Evolutionary conservation across 2,797 vertebrate genomes (phyloP).

Genomic region (Microctenopoma lineatum): DNA sequence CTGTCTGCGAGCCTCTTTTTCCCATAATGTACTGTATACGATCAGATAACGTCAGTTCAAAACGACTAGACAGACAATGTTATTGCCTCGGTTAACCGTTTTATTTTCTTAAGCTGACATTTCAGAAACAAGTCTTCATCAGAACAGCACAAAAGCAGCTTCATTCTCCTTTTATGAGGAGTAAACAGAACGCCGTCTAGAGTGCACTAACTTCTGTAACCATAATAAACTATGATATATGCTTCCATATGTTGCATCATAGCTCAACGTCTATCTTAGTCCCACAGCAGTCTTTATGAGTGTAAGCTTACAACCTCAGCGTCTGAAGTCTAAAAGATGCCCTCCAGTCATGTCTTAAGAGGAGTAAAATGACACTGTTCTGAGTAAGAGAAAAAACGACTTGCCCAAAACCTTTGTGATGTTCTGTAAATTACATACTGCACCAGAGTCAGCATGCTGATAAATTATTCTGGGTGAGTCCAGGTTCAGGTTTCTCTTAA

Average conservation of each 20-base stretch:
- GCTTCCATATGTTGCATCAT: background rate
- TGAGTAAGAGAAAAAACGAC: background rate
- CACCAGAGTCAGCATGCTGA: background rate
- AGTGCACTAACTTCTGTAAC: background rate
- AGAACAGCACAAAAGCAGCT: background rate
- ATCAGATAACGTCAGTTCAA: background rate
- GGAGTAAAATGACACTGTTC: background rate
- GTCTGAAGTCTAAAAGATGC: background rate
- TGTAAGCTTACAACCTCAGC: background rate
- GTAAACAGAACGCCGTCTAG: background rate
- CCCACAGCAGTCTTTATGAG: background rate
- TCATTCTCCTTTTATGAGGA: background rate
- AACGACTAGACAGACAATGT: background rate
- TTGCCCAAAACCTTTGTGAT: background rate
- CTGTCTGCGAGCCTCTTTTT: constrained; percentile 3
- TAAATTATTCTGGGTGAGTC: background rate
- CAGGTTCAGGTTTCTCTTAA: background rate
- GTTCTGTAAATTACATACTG: background rate
- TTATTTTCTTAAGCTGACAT: constrained; percentile 1
- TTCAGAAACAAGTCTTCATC: background rate
- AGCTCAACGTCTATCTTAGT: background rate
- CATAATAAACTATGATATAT: background rate
- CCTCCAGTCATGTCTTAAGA: background rate
- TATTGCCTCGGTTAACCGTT: background rate
- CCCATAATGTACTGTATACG: background rate